Base-by-base conservation (phyloP, 2,113 vertebrate genomes). In the Mesocricetus auratus region DNA sequence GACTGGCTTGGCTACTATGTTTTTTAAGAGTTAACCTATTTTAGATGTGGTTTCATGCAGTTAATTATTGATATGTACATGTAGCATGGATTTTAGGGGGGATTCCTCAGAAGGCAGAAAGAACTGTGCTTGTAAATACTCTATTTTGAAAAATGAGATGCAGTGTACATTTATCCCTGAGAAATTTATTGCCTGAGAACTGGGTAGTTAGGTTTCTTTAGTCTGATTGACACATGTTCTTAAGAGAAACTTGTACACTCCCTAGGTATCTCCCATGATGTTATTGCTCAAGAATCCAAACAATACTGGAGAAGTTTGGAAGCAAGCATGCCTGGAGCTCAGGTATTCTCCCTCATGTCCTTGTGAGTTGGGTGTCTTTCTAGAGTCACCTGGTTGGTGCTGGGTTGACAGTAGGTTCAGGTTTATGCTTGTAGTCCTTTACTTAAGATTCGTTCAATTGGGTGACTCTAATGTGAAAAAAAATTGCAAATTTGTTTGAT, bases 271-370 rank as follows among this genome's bases (percentile, higher is more conserved):
- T 98, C 99, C 29, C 99, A 99, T 97, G 99, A 99, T 98, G 98
- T 97, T 97, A 99, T 99, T 97, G 99, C 99, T 97, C 99, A 99
- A 94, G 99, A 99, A 97, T 99, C 99, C 53, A 99, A 98, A 94
- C 99, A 98, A 77, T 99, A 99, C 98, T 99, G 99, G 99, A 98
- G 98, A 90, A 99, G 98, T 86, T 94, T 98, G 95, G 99, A 99
- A 81, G 98, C 98, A 36, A 98, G 96, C 17, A 92, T 98, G 64
- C 99, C 99, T 82, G 99, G 99, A 95, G 96, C 98, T 10, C 99
- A 99, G 99, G 99, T 99, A 98, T 92, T 93, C 91, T 89, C 1
- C 6, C 36, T 89, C 87, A 0, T 39, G 11, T 45, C 1, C 60
- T 83, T 56, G 39, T 77, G 56, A 8, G 4, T 71, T 69, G 50